Evolutionary conservation across 2,888 invertebrate genomes (phyloP), one percentile per base, ranked within the genome.

Genomic region (Seira ritae): DNA sequence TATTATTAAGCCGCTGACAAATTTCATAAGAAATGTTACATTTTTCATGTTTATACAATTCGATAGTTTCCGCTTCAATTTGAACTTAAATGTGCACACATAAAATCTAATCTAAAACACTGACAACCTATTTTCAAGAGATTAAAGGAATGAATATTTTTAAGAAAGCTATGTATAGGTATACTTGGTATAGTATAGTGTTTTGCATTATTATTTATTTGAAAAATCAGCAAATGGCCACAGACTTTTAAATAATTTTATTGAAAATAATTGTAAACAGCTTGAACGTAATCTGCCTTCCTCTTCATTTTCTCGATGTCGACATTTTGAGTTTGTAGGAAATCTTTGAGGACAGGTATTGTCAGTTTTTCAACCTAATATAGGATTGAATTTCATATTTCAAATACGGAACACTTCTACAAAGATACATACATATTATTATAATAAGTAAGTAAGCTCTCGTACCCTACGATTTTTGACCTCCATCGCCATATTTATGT

Each of bases 401-500:
- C 66, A 82, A 46, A 75, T 81, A 46, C 0, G 22, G 20, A 19
- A 55, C 23, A 55, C 50, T 22, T 23, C 65, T 55, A 1, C 1
- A 66, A 20, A 37, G 69, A 24, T 15, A 31, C 10, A n/a, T 42
- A 31, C 31, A 23, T 46, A n/a, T 12, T 65, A 6, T 20, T 60
- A 67, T n/a, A 12, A 10, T 17, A 31, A 23, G 50, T 42, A 67
- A 70, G 8, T 6, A 20, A 62, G 19, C n/a, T 60, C 68, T 17
- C 19, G 12, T 74, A 87, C 87, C 79, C 87, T 17, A 37, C 80
- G 84, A 67, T 87, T 65, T 24, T 84, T 85, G 0, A 71, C 85
- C 73, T 88, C 86, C 68, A 85, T 85, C 3, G 70, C 76, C 78
- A 87, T 82, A 55, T 86, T 80, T 1, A 87, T 60, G n/a, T 37